Evolutionary conservation across 2,797 vertebrate genomes (phyloP), one percentile per base, ranked within the genome.

Genomic region (Aythya fuligula): DNA sequence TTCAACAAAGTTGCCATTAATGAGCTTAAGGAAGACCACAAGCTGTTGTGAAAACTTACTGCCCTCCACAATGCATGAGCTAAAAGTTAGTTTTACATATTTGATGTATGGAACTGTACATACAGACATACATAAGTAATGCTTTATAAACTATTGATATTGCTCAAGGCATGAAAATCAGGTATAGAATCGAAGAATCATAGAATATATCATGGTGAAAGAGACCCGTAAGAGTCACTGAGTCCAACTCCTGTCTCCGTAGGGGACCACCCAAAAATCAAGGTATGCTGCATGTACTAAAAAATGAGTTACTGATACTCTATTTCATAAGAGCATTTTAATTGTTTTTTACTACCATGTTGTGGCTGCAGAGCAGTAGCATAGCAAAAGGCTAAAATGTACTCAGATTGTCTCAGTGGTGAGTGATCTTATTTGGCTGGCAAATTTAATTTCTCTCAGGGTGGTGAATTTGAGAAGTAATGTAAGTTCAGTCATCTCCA

Each of bases 361-460:
- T 89, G 45, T 13, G 74, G 47, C 17, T 71, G n/a, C 71, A 73
- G 47, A 80, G 9, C 38, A 56, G 18, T 17, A 67, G 25, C 56
- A 21, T 15, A 17, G 58, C 3, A 7, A 56, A 85, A 57, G 45
- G 38, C 39, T 91, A 34, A 75, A 82, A 64, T 17, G 14, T 49
- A 24, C 11, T 72, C n/a, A 78, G 11, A 36, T 22, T 85, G 30
- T 76, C 82, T 80, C 32, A 57, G 34, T 22, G 13, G 54, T 70
- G 45, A 94, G 32, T 75, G 47, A 51, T 94, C 75, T 92, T 57
- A 82, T 82, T 91, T 93, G 75, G 49, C 41, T 84, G 25, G 45
- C 32, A 82, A 70, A 92, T 95, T 87, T 83, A 87, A 91, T 94
- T 87, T 74, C 91, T 87, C 64, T 53, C 49, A 27, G 28, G 25